These are phyloP conservation scores for Montipora cactus DNA, from an alignment of 64 coral and sea anemone species.

Conservation along the genomic window DNA sequence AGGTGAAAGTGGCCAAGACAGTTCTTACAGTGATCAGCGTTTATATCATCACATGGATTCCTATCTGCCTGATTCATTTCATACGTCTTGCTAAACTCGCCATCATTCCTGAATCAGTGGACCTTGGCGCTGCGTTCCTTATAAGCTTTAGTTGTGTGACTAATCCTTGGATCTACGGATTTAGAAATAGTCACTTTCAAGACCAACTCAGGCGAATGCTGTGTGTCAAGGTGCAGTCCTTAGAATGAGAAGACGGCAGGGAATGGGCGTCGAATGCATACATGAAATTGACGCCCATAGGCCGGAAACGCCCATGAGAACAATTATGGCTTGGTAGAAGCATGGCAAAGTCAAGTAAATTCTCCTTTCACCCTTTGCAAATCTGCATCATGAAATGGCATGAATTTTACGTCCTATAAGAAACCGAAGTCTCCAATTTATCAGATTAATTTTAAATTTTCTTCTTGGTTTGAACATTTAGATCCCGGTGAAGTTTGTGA, in stretches of 20 bases:
- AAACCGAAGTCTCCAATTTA: too few relatives aligned
- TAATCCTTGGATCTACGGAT: constrained; percentile 94
- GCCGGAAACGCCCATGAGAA: too few relatives aligned
- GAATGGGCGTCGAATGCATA: background rate
- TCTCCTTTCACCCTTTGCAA: too few relatives aligned
- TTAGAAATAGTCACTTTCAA: constrained; percentile 76
- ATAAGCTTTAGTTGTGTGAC: constrained; percentile 82
- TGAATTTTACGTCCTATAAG: too few relatives aligned
- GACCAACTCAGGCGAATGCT: constrained; percentile 66
- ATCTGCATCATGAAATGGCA: too few relatives aligned
- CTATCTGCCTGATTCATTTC: constrained; percentile 80
- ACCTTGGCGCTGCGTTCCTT: constrained; percentile 77
- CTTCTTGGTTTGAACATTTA: too few relatives aligned
- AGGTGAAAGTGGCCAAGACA: constrained; percentile 83
- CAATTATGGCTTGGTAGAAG: too few relatives aligned
- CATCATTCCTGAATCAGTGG: constrained; percentile 67
- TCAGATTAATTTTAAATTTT: too few relatives aligned
- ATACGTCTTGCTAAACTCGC: constrained; percentile 68
- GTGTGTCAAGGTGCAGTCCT: constrained; percentile 28
- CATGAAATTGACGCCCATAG: too few relatives aligned
- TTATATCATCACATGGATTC: constrained; percentile 88
- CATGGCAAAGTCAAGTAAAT: too few relatives aligned
- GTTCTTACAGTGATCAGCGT: constrained; percentile 74
- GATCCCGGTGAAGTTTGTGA: too few relatives aligned
- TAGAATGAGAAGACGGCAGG: background rate